Evolutionary conservation across 2,888 invertebrate genomes (phyloP), one percentile per base, ranked within the genome.

Genomic region (Galeruca laticollis): DNA sequence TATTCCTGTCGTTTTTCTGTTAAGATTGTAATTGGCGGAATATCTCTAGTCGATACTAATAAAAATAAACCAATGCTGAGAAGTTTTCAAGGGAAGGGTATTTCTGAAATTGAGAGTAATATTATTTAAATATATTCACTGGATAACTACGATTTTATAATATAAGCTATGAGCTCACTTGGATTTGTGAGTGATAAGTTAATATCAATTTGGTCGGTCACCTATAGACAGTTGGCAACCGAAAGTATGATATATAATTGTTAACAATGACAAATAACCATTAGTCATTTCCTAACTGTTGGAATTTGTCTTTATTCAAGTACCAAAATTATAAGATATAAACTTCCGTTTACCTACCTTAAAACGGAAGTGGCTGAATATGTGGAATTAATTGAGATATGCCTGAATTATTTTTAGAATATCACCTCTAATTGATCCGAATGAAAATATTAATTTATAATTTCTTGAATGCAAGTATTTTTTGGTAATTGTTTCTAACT

Each of bases 221-320:
- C 6, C 6, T n/a, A 54, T 13, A 61, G 70, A 74, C 76, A 75
- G 75, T 77, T 75, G 74, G 74, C 66, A 57, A 73, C 61, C 72
- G 71, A 67, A 68, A 68, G 65, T 51, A 62, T 54, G 61, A 70
- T 72, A 9, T 18, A 47, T 75, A 75, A 74, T 71, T 69, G 74
- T 73, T 68, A 57, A 56, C 73, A 77, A 72, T 76, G 70, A 75
- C 70, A 70, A 65, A 71, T 72, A 71, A 70, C 71, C 72, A 73
- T 74, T 74, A 76, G 77, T 77, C 77, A 77, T 74, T 76, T 76
- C 77, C 77, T 75, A 77, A 76, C 75, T 73, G 75, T 68, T 69
- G 63, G 62, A 68, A 67, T 68, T 68, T 70, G 52, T 66, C 40
- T 66, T 67, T 43, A 49, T 56, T 70, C 67, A 73, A 73, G 60